A percentile compares a stretch with the other conserved stretches of the same genome.
Evolutionary conservation across 2,797 vertebrate genomes (phyloP).

Genomic region (Chelon auratus): DNA sequence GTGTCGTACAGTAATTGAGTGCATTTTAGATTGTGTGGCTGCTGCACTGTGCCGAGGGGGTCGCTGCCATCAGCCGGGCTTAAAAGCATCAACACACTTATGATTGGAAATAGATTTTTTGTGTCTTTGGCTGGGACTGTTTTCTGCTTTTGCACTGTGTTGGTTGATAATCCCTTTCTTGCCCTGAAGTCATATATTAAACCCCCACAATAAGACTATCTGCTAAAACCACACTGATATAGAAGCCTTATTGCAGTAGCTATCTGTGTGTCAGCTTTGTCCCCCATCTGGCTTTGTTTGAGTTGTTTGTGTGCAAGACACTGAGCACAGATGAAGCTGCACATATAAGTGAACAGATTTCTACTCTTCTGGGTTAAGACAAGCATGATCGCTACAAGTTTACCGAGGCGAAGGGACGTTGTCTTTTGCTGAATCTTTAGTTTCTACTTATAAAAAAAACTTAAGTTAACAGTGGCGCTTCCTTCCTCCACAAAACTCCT

Average conservation of each 20-base stretch:
- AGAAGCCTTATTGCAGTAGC: background rate
- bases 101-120: constrained; percentile 68
- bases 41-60: background rate
- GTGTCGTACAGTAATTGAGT: background rate
- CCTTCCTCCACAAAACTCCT: constrained; percentile 6
- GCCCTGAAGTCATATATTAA: constrained; percentile 17
- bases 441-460: no score
- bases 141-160: constrained; percentile 11
- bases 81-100: background rate
- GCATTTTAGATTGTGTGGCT: constrained; percentile 12
- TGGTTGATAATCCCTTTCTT: constrained; percentile 11
- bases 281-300: background rate
- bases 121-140: constrained; percentile 4
- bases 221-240: background rate
- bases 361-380: background rate
- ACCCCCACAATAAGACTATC: background rate
- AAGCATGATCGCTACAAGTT: background rate
- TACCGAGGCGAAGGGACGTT: constrained; percentile 3
- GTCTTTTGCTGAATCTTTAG: constrained; percentile 1
- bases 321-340: background rate
- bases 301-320: background rate
- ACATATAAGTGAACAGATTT: background rate
- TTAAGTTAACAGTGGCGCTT: background rate
- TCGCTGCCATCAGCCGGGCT: constrained; percentile 9
- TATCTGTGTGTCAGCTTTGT: background rate